These are phyloP conservation scores for Microcebus lehilahytsara DNA, from an alignment of 2,113 vertebrate genomes.

Conservation along the genomic window DNA sequence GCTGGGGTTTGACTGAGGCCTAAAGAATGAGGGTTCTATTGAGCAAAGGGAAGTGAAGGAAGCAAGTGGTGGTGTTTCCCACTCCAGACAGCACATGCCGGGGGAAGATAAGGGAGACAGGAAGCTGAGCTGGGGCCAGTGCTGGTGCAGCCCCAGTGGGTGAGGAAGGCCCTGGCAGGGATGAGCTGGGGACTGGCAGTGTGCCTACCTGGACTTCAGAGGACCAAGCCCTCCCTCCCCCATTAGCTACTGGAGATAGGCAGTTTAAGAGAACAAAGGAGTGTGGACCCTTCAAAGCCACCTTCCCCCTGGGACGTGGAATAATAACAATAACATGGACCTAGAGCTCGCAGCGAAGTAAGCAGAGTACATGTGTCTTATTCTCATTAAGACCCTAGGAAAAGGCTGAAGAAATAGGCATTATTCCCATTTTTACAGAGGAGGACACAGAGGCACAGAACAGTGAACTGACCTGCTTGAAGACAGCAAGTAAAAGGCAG, in stretches of 20 bases:
- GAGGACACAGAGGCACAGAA: background rate
- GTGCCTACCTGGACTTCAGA: conserved; percentile 50
- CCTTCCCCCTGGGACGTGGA: background rate
- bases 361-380: background rate
- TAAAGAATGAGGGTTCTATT: conserved; percentile 43
- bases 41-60: conserved; percentile 61
- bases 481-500: background rate
- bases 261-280: background rate
- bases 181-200: conserved; percentile 29
- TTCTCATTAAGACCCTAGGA: background rate
- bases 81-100: conserved; percentile 27
- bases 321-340: background rate
- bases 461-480: background rate
- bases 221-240: background rate
- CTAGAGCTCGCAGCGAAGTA: background rate
- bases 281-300: background rate
- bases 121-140: conserved; percentile 33
- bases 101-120: conserved; percentile 70
- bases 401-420: background rate
- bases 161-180: background rate
- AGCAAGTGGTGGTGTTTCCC: conserved; percentile 49
- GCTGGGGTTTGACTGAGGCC: conserved; percentile 33
- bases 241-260: background rate
- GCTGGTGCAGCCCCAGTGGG: background rate
- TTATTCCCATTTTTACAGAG: background rate